Percentiles rank a stretch among this genome's conserved stretches.
Evolutionary conservation across 64 coral and sea anemone species (phyloP).

Genomic region (Montipora cactus): DNA sequence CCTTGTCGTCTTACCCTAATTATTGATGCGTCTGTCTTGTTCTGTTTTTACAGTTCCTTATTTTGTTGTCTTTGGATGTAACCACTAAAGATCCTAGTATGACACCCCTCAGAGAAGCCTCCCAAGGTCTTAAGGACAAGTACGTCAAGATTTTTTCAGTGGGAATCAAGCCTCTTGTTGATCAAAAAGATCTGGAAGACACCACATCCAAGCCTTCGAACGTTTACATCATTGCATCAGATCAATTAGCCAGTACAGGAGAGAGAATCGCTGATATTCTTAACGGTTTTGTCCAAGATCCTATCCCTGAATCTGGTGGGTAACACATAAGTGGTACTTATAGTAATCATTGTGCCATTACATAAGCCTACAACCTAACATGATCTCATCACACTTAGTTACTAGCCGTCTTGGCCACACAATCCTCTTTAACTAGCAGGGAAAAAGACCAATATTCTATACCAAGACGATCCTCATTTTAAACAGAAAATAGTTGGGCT

Average conservation of each 20-base stretch:
- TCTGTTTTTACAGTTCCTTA: slow-evolving; percentile 34
- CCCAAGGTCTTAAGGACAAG: slow-evolving; percentile 24
- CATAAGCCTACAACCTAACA: too few species aligned
- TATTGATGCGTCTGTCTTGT: neutral
- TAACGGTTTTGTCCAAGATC: slow-evolving; percentile 49
- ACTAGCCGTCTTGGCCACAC: too few species aligned
- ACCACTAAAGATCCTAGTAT: neutral
- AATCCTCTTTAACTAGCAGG: neutral
- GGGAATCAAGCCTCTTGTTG: slow-evolving; percentile 26
- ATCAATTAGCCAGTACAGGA: neutral
- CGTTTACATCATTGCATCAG: slow-evolving; percentile 33
- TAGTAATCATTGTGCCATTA: neutral
- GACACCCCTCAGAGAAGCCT: neutral
- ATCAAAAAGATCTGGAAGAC: slow-evolving; percentile 47
- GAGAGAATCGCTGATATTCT: slow-evolving; percentile 29
- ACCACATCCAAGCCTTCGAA: slow-evolving; percentile 34
- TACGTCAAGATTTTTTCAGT: slow-evolving; percentile 31
- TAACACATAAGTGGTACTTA: neutral
- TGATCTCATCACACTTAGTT: too few species aligned
- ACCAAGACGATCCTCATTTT: too few species aligned
- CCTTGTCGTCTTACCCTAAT: neutral
- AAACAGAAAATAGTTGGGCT: neutral
- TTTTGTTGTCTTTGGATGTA: slow-evolving; percentile 27
- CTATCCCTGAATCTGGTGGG: slow-evolving; percentile 24
- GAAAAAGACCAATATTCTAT: too few species aligned